Base-by-base conservation (phyloP, 1,140 invertebrate species). In the Sinonovacula constricta region DNA sequence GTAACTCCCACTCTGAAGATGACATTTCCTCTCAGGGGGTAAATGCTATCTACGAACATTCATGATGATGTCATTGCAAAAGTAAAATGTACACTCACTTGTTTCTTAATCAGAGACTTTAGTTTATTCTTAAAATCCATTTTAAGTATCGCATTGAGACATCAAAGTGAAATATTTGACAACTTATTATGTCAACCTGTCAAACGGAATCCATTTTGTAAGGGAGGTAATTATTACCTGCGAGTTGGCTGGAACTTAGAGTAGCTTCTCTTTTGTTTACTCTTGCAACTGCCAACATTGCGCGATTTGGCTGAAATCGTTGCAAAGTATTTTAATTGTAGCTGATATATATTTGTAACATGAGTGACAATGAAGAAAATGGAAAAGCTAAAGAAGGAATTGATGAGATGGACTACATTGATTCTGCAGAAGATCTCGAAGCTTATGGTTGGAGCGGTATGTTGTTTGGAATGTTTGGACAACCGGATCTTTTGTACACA, bases 111-210 rank as follows among this genome's bases (percentile, higher is more conserved):
- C 7, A 88, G 77, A 63, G 82, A 83, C 51, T 87, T 86, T 10
- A 88, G 51, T 77, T 86, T 88, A 28, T 82, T 84, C 60, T 85
- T 88, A 14, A 88, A 71, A 51, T 85, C 86, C 83, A 88, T 88
- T 59, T 53, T 45, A 3, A n/a, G n/a, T n/a, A n/a, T n/a, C n/a
- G n/a, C n/a, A n/a, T n/a, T n/a, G n/a, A n/a, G n/a, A n/a, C n/a
- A n/a, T n/a, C n/a, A n/a, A n/a, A n/a, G n/a, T n/a, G n/a, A n/a
- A n/a, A n/a, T n/a, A n/a, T n/a, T 18, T 10, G 26, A 22, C 28
- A 45, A 22, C n/a, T 45, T 45, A 14, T 3, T 62, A 12, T 28
- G 45, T 74, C 54, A 31, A 34, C 7, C 34, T 18, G 12, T 10
- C 10, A 26, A 30, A n/a, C 10, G 45, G 36, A 53, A 62, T 49